Evolutionary conservation across 2,888 invertebrate species (phyloP).

Genomic region (Amphiduros pacificus): DNA sequence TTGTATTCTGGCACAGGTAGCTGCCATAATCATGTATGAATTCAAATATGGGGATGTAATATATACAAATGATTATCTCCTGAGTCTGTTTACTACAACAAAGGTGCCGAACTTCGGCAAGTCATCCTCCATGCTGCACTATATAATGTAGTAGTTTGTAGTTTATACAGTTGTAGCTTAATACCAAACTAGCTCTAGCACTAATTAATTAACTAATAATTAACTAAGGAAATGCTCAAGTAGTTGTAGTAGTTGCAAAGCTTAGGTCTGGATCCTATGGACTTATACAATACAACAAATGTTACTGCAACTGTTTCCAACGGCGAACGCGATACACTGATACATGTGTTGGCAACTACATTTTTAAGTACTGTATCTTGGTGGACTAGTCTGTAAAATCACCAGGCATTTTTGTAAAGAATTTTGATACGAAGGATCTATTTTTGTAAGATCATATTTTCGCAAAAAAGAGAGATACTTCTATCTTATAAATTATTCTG

Average conservation of each 20-base stretch:
- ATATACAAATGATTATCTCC: no score
- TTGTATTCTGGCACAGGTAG: no score
- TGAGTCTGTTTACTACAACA: no score
- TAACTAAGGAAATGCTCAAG: slow-evolving; percentile 21
- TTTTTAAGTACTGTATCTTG: slow-evolving; percentile 21
- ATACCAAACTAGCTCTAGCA: no score
- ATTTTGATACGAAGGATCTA: slow-evolving; percentile 26
- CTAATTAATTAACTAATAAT: no score
- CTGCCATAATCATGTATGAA: no score
- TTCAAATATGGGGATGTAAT: no score
- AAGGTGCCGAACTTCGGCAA: no score
- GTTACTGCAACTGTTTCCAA: slow-evolving; percentile 21
- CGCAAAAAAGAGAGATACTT: slow-evolving; percentile 24
- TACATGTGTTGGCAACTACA: slow-evolving; percentile 20
- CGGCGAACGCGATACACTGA: slow-evolving; percentile 13
- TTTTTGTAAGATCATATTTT: slow-evolving; percentile 28
- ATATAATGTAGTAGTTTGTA: no score
- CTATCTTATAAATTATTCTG: slow-evolving; percentile 25
- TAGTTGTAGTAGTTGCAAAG: slow-evolving; percentile 19
- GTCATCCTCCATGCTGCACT: no score
- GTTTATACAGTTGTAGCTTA: no score
- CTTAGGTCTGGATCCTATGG: slow-evolving; percentile 18
- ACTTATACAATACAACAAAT: slow-evolving; percentile 16
- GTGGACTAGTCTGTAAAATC: slow-evolving; percentile 22
- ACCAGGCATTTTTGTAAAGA: slow-evolving; percentile 26